Conservation (phyloP, 2,888 invertebrate genomes). For the Ophioninae sp. region DNA sequence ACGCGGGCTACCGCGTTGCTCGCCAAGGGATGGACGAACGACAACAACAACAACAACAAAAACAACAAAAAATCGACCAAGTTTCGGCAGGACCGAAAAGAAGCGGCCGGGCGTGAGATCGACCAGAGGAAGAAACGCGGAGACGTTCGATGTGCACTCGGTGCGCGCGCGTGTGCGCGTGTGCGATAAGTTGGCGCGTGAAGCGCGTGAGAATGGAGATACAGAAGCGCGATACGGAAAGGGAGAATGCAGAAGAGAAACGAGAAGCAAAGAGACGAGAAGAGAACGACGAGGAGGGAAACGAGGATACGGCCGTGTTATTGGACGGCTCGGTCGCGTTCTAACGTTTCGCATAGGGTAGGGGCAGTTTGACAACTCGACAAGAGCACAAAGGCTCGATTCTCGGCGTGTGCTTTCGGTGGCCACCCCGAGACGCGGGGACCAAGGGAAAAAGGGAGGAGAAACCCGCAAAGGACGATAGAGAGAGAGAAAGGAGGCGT, state of each 20-base stretch:
- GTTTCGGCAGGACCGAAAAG: conserved; percentile 13
- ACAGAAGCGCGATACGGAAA: conserved; percentile 58
- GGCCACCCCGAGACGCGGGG: conserved; percentile 49
- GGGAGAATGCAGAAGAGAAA: conserved; percentile 37
- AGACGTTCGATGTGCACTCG: conserved; percentile 4
- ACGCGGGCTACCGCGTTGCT: background rate
- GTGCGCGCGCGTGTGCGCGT: background rate
- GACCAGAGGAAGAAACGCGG: conserved; percentile 24
- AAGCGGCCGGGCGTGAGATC: conserved; percentile 13
- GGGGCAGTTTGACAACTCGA: conserved; percentile 81
- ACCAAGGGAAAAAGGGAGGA: conserved; percentile 60
- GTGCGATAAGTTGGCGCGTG: background rate
- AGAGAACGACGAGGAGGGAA: conserved; percentile 15
- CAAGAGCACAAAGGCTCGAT: conserved; percentile 81
- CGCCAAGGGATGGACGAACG: conserved; percentile 11
- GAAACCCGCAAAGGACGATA: conserved; percentile 50
- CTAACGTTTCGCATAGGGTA: conserved; percentile 64
- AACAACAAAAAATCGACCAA: conserved; percentile 19
- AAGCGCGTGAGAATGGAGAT: conserved; percentile 52
- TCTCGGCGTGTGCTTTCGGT: conserved; percentile 30
- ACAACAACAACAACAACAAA: conserved; percentile 13
- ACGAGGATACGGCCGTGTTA: conserved; percentile 71
- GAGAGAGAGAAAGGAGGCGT: conserved; percentile 80
- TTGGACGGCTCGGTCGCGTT: conserved; percentile 71
- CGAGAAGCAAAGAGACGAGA: conserved; percentile 51